Evolutionary conservation across 2,113 vertebrate species (phyloP), one percentile per base, ranked within the genome.

Genomic region (Ivindomyrus marchei): DNA sequence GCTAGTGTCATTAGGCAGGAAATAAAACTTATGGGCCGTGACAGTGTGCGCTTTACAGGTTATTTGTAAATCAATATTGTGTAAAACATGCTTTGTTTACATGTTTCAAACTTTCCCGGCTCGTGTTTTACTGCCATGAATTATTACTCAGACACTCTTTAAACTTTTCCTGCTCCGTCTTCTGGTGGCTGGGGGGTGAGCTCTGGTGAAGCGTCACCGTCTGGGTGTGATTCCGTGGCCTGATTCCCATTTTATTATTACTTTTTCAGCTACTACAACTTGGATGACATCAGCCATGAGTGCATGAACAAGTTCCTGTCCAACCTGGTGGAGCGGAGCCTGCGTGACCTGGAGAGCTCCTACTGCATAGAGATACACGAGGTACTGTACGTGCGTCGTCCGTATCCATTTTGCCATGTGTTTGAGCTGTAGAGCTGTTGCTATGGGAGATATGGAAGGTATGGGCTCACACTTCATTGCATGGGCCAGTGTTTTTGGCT

Each of bases 301-400:
- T 96, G 96, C 86, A 94, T 99, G 89, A 99, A 99, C 94, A 98
- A 96, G 90, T 99, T 95, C 94, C 96, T 99, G 90, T 99, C 98
- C 9, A 96, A 58, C 92, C 95, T 99, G 92, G 98, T 99, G 93
- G 97, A 97, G 94, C 97, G 94, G 91, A 97, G 97, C 90, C 96
- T 99, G 66, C 91, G 96, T 90, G 98, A 99, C 91, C 94, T 99
- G 95, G 97, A 98, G 93, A 95, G 94, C 89, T 99, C 98, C 85
- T 97, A 97, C 94, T 99, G 98, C 92, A 98, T 99, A 85, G 95
- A 97, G 94, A 96, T 98, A 90, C 96, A 97, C 91, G 97, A 99
- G 98, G 98, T 98, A 27, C 27, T 27, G 27, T 27, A 93, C 66
- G 95, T 92, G n/a, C 91, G 39, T 8, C 39, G 8, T 46, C 80